phyloP scores from a whole-genome alignment of 2,888 invertebrate genomes.

The Andrena marginata region DNA sequence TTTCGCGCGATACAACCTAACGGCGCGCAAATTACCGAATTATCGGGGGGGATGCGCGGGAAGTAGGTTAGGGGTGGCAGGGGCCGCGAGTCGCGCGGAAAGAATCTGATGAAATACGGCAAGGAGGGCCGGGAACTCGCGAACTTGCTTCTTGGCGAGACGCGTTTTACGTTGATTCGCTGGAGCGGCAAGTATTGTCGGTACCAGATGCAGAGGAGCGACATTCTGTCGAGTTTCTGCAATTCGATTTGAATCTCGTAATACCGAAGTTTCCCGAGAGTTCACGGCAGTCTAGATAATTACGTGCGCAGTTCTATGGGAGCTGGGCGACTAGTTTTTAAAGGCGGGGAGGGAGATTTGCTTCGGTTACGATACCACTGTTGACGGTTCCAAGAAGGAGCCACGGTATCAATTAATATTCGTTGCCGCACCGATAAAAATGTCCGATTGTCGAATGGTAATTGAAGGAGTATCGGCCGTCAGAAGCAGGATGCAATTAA shows the following conservation, averaged over 20 bases:
- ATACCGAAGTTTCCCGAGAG: conserved; percentile 54
- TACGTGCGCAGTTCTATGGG: conserved; percentile 24
- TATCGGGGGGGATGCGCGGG: background rate
- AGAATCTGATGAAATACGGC: conserved; percentile 65
- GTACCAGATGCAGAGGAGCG: conserved; percentile 61
- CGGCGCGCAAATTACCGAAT: conserved; percentile 16
- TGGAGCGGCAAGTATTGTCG: conserved; percentile 64
- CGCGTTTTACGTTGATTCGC: conserved; percentile 68
- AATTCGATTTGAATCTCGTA: conserved; percentile 68
- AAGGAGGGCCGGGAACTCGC: conserved; percentile 65
- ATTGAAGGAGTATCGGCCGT: background rate
- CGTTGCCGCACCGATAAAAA: background rate
- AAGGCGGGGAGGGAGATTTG: background rate
- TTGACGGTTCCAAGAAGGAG: background rate
- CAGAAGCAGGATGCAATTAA: conserved; percentile 32
- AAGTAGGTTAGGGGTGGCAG: background rate
- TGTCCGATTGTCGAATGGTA: conserved; percentile 4
- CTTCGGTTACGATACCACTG: background rate
- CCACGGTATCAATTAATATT: background rate
- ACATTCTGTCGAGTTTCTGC: conserved; percentile 63
- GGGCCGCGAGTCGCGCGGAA: conserved; percentile 31
- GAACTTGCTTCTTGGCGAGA: conserved; percentile 60
- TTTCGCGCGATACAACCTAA: background rate
- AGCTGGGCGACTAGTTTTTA: conserved; percentile 1
- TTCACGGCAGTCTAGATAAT: conserved; percentile 56